Conservation (phyloP, 2,888 invertebrate genomes). For the Drosophila fungiperda region DNA sequence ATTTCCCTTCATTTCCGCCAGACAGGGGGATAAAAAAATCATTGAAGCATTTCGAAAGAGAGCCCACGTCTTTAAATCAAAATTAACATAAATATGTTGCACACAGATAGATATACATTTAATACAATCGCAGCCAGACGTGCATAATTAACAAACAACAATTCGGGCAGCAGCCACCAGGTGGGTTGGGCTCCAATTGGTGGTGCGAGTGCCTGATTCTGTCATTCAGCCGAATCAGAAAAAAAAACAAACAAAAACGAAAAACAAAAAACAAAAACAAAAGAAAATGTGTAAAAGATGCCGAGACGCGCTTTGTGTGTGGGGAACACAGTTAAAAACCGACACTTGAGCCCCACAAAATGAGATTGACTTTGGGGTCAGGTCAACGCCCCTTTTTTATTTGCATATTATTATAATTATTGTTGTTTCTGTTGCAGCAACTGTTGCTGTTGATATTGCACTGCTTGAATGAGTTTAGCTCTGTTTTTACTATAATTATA, state of each 20-base stretch:
- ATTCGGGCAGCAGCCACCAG: slow-evolving; percentile 46
- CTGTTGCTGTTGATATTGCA: slow-evolving; percentile 12
- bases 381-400: slow-evolving; percentile 63
- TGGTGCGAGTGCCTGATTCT: not conserved
- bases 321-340: slow-evolving; percentile 8
- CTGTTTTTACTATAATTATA: not conserved
- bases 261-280: not conserved
- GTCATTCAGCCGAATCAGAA: slow-evolving; percentile 1
- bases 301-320: slow-evolving; percentile 21
- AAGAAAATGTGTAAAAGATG: not conserved
- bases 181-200: slow-evolving; percentile 34
- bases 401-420: slow-evolving; percentile 30
- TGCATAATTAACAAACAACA: slow-evolving; percentile 50
- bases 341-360: slow-evolving; percentile 32
- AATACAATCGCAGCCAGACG: slow-evolving; percentile 42
- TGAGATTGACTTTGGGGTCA: slow-evolving; percentile 43
- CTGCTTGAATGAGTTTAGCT: slow-evolving; percentile 22
- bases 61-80: slow-evolving; percentile 43
- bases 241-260: slow-evolving; percentile 9
- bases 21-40: slow-evolving; percentile 20
- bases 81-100: slow-evolving; percentile 74
- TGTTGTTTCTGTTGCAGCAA: slow-evolving; percentile 3
- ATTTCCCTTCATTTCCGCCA: slow-evolving; percentile 50
- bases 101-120: slow-evolving; percentile 51
- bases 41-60: slow-evolving; percentile 46